A percentile compares a stretch with the other conserved stretches of the same genome.
Evolutionary conservation across 2,113 vertebrate species (phyloP).

Genomic region (Zosterops lateralis): DNA sequence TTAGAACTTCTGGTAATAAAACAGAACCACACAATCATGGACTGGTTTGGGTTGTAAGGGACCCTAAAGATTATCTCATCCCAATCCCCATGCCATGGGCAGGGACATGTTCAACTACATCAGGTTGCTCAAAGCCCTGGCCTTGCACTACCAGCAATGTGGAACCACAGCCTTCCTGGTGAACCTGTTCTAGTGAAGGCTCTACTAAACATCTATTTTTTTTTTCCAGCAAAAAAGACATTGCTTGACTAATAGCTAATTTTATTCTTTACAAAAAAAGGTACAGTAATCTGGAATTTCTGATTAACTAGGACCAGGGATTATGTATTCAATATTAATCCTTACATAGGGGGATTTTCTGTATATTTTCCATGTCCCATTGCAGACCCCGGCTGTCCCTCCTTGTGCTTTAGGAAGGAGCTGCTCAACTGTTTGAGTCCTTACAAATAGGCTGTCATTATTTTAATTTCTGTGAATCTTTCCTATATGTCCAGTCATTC

Average conservation of each 20-base stretch:
- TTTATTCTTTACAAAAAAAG: background rate
- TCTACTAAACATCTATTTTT: background rate
- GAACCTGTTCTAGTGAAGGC: background rate
- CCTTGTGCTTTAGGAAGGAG: too few relatives aligned
- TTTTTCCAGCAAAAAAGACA: background rate
- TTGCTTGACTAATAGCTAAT: background rate
- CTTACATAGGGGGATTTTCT: background rate
- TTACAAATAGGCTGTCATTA: background rate
- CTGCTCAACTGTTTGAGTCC: background rate
- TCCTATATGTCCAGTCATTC: background rate
- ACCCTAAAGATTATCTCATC: background rate
- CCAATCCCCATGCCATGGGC: background rate
- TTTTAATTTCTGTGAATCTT: background rate
- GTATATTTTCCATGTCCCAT: background rate
- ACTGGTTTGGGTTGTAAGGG: background rate
- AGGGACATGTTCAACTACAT: background rate
- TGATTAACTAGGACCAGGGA: background rate
- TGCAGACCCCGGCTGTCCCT: background rate
- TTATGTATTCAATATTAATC: background rate
- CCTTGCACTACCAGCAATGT: background rate
- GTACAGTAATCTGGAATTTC: background rate
- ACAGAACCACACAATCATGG: background rate
- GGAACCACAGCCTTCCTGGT: background rate
- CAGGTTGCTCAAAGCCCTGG: background rate
- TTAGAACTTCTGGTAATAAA: background rate